Conservation (phyloP, 1,140 invertebrate species). For the Brachionus rubens region DNA sequence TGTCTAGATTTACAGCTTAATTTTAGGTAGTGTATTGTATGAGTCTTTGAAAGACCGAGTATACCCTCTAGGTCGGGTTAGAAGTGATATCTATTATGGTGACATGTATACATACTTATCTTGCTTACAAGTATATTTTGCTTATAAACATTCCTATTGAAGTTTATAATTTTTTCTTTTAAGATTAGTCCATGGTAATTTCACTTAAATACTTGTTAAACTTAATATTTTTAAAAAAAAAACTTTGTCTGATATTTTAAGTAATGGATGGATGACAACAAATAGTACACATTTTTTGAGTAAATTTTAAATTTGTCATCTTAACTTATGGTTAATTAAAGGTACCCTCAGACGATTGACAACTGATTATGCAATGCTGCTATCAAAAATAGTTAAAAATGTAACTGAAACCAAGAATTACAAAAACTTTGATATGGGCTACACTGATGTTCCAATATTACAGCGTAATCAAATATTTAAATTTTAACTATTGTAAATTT, state of each 20-base stretch:
- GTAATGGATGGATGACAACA: conserved; percentile 62
- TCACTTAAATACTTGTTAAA: too few species aligned
- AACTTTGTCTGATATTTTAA: background rate
- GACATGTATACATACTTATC: conserved; percentile 62
- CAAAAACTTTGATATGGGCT: conserved; percentile 59
- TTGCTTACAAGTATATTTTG: conserved; percentile 59
- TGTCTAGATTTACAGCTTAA: background rate
- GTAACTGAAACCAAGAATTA: conserved; percentile 55
- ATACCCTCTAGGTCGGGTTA: conserved; percentile 61
- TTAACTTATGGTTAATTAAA: background rate
- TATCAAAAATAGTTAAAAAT: conserved; percentile 56
- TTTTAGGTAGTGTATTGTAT: conserved; percentile 56
- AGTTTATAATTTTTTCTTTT: background rate
- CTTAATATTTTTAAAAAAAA: background rate
- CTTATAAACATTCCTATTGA: background rate
- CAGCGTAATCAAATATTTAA: conserved; percentile 50
- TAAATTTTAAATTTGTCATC: background rate
- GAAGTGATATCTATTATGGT: conserved; percentile 60
- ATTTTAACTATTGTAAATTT: background rate
- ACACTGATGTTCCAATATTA: conserved; percentile 58
- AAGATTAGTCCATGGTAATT: conserved; percentile 33
- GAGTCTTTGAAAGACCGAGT: conserved; percentile 57
- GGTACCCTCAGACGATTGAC: conserved; percentile 20
- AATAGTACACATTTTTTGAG: conserved; percentile 55
- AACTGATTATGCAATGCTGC: conserved; percentile 53